Percentiles rank a stretch among this genome's conserved stretches.
Conservation (phyloP, 1,140 invertebrate species). For the Saccostrea echinata region DNA sequence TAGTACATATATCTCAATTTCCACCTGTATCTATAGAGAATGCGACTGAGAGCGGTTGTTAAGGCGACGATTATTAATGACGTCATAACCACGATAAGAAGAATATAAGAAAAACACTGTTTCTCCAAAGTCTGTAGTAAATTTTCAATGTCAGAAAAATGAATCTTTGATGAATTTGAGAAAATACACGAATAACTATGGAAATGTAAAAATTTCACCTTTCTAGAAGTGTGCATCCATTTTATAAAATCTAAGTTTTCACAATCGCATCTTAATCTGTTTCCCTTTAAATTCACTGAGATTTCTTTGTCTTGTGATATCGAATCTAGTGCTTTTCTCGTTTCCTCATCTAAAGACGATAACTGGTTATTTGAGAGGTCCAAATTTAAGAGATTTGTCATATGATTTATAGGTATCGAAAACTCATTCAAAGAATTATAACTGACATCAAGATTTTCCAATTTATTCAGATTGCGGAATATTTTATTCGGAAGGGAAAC, state of each 20-base stretch:
- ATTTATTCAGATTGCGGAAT: constrained; percentile 8
- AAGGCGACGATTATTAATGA: neutral
- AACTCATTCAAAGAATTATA: neutral
- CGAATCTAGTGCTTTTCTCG: neutral
- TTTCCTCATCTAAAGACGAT: neutral
- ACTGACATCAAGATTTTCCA: neutral
- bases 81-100: neutral
- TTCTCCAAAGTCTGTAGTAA: neutral
- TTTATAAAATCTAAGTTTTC: constrained; percentile 3
- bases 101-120: constrained; percentile 6
- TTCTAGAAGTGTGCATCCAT: neutral
- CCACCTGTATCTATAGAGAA: constrained; percentile 18
- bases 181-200: neutral
- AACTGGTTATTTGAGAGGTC: constrained; percentile 30
- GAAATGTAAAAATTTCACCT: neutral
- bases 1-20: constrained; percentile 17
- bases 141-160: constrained; percentile 2
- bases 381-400: neutral
- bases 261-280: constrained; percentile 6
- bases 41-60: neutral
- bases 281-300: neutral
- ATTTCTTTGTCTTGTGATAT: neutral
- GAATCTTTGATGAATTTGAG: neutral
- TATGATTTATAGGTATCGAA: neutral
- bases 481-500: neutral